Percentiles rank a stretch among this genome's conserved stretches.
Conservation (phyloP, 35 echinoderm and acorn worm species). For the Strongylocentrotus purpuratus region DNA sequence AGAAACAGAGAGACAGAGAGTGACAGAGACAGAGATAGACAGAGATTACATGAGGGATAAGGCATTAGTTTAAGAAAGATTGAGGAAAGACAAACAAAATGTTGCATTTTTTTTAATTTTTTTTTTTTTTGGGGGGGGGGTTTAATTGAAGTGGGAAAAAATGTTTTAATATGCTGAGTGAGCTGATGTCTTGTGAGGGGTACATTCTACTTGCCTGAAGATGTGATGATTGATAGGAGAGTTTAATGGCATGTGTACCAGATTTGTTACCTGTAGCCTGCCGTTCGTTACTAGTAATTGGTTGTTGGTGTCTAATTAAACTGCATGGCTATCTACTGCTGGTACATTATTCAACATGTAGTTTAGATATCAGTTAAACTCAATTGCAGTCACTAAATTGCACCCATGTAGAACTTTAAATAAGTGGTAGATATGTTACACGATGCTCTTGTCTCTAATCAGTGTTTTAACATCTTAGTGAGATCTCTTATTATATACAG, state of each 20-base stretch:
- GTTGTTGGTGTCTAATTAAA: background rate
- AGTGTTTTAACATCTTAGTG: too few relatives aligned
- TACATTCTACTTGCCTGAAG: background rate
- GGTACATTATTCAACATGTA: too few relatives aligned
- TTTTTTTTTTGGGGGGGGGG: too few relatives aligned
- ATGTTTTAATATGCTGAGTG: background rate
- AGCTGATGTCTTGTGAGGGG: background rate
- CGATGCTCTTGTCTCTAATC: too few relatives aligned
- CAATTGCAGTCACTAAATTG: too few relatives aligned
- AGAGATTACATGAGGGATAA: background rate
- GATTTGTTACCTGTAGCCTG: background rate
- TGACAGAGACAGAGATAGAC: background rate
- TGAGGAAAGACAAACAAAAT: background rate
- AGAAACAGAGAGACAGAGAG: background rate
- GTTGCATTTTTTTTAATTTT: background rate
- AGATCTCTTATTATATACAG: too few relatives aligned
- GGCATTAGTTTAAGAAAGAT: background rate
- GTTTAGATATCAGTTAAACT: too few relatives aligned
- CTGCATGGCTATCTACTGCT: background rate
- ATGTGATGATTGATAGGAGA: background rate
- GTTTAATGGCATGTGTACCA: background rate
- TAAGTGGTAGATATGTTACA: too few relatives aligned
- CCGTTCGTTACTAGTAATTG: background rate
- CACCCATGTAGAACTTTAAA: too few relatives aligned
- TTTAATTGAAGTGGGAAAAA: background rate